phyloP scores from a whole-genome alignment of 2,113 vertebrate species.

The Pseudonaja textilis region DNA sequence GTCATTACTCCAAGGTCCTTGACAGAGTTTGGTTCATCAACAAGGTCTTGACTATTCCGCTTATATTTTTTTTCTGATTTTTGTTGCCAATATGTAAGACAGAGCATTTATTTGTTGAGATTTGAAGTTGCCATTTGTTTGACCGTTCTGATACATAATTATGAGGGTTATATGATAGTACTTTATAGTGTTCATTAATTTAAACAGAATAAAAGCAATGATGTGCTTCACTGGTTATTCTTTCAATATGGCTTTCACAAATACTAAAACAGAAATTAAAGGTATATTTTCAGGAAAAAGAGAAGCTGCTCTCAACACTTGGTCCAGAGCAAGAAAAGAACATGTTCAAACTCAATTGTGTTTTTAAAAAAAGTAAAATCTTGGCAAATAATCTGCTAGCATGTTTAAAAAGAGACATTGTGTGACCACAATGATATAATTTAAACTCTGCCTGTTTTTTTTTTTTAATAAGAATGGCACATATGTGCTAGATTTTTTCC shows the following conservation, averaged over 20 bases:
- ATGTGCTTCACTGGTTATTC: slow-evolving; percentile 53
- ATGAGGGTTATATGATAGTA: slow-evolving; percentile 57
- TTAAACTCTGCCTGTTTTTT: neutral
- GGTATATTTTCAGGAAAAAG: slow-evolving; percentile 25
- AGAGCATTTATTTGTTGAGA: too few species aligned
- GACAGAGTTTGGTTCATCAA: too few species aligned
- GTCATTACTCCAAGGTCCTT: too few species aligned
- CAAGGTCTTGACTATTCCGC: too few species aligned
- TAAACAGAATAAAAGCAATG: slow-evolving; percentile 69
- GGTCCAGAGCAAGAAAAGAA: slow-evolving; percentile 18
- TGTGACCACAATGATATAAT: neutral
- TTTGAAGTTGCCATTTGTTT: too few species aligned
- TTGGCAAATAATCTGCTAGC: neutral
- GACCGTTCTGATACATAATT: neutral
- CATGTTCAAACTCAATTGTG: neutral
- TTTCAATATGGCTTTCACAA: slow-evolving; percentile 57
- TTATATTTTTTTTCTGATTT: too few species aligned
- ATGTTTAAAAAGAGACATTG: neutral
- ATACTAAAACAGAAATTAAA: slow-evolving; percentile 36
- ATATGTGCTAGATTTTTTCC: neutral
- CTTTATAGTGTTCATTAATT: slow-evolving; percentile 53
- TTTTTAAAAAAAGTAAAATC: neutral
- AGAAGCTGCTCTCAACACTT: slow-evolving; percentile 1
- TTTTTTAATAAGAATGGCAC: neutral
- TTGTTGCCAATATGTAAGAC: too few species aligned